phyloP scores from a whole-genome alignment of 2,113 vertebrate genomes.

The Numida meleagris region DNA sequence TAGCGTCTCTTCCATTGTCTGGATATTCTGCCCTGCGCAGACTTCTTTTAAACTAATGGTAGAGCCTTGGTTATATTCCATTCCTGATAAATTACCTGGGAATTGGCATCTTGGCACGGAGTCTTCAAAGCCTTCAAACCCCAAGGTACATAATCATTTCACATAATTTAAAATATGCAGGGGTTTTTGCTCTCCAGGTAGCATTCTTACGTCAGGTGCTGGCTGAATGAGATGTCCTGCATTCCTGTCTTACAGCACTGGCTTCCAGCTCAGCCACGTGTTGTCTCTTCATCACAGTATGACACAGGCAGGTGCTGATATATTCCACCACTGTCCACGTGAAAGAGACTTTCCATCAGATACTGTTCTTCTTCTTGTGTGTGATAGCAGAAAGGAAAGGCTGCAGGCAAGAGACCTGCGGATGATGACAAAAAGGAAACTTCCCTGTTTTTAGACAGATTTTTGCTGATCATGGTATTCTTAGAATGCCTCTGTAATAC shows the following conservation, averaged over 20 bases:
- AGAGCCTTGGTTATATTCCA: neutral
- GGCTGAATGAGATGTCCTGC: neutral
- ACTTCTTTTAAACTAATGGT: neutral
- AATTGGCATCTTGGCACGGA: neutral
- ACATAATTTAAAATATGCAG: neutral
- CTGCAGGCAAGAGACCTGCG: constrained; percentile 7
- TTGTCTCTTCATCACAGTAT: neutral
- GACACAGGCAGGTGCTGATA: neutral
- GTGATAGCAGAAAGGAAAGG: neutral
- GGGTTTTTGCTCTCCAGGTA: neutral
- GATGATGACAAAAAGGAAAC: constrained; percentile 10
- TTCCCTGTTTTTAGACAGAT: constrained; percentile 9
- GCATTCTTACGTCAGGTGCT: neutral
- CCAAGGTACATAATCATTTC: neutral
- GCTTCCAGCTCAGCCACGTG: neutral
- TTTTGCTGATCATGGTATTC: constrained; percentile 51
- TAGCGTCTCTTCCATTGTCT: neutral
- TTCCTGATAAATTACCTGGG: neutral
- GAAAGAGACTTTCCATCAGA: neutral
- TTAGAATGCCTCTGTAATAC: constrained; percentile 29
- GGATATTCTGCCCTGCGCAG: neutral
- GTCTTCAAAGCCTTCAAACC: neutral
- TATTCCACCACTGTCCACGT: neutral
- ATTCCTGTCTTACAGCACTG: neutral
- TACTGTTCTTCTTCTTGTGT: neutral